Evolutionary conservation across 2,888 invertebrate genomes (phyloP), one percentile per base, ranked within the genome.

Genomic region (Dendrolimus houi): DNA sequence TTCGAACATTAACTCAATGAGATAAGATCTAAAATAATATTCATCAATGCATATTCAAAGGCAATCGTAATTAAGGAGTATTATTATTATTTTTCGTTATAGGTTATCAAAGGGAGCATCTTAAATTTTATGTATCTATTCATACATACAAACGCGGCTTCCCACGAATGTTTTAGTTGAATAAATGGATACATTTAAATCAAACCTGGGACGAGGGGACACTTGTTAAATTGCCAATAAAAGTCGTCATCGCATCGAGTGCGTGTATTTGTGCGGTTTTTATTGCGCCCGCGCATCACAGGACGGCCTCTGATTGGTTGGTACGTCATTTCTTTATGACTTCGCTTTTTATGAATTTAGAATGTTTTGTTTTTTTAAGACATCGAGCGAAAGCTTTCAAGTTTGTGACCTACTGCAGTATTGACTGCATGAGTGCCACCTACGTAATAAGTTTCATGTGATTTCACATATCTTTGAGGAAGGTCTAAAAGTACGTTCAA

Each of bases 191-290:
- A 47, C 9, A 47, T 47, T 10, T 47, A 47, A 47, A 47, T 47
- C 47, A 47, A 47, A 10, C 9, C 12, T 12, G 9, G 6, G 47
- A 47, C 47, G 47, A 9, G 9, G 75, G 77, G 85, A 84, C 84
- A 85, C 85, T 85, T 86, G 84, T 85, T 86, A 83, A 80, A 85
- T 83, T 83, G 78, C 79, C 81, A 83, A 85, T 88, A 88, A 88
- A 88, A 81, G 86, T 86, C 87, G 72, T 76, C 71, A 75, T 77
- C 74, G 76, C 79, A 76, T 74, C 77, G 76, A 72, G 74, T 74
- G 74, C 73, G 81, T 85, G 80, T 85, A 81, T 87, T 81, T 83
- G 71, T 71, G 72, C 57, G 71, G 68, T 72, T 71, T 86, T 87
- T 86, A 84, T 79, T 67, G 75, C 72, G 66, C 60, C 64, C 67